Percentiles rank a stretch among this genome's conserved stretches.
These are phyloP conservation scores for Dendropsophus ebraccatus DNA, from an alignment of 2,113 vertebrate species.

Conservation along the genomic window DNA sequence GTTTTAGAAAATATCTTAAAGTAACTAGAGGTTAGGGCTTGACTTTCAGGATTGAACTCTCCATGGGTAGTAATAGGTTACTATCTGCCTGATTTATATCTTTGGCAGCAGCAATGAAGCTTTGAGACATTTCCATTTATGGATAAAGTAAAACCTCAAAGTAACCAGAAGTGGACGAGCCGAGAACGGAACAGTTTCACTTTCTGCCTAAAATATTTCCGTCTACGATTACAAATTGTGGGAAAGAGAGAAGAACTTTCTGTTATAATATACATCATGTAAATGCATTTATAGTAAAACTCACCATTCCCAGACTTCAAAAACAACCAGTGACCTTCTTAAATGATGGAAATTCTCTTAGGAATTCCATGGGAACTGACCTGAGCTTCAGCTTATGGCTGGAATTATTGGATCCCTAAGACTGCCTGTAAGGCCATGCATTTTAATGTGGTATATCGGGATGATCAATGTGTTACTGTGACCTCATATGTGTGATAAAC, in stretches of 20 bases:
- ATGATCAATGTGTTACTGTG: background rate
- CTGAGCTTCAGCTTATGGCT: background rate
- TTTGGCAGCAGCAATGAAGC: constrained; percentile 29
- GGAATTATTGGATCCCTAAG: background rate
- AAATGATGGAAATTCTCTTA: background rate
- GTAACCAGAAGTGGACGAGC: background rate
- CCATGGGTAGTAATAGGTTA: background rate
- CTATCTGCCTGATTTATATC: background rate
- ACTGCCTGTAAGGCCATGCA: background rate
- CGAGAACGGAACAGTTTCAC: background rate
- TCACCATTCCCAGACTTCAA: background rate
- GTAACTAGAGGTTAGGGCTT: no score
- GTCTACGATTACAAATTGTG: background rate
- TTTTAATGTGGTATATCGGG: background rate
- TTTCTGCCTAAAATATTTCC: constrained; percentile 10
- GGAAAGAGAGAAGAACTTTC: background rate
- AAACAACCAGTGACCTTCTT: background rate
- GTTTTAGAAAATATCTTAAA: no score
- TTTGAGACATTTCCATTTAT: constrained; percentile 35
- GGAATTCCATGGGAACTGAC: background rate
- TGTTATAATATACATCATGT: background rate
- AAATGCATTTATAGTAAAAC: background rate
- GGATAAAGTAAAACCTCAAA: constrained; percentile 19
- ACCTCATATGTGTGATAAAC: background rate
- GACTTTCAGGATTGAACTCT: background rate